These are phyloP conservation scores for Acromyrmex charruanus DNA, from an alignment of 1,140 invertebrate genomes.

Conservation along the genomic window DNA sequence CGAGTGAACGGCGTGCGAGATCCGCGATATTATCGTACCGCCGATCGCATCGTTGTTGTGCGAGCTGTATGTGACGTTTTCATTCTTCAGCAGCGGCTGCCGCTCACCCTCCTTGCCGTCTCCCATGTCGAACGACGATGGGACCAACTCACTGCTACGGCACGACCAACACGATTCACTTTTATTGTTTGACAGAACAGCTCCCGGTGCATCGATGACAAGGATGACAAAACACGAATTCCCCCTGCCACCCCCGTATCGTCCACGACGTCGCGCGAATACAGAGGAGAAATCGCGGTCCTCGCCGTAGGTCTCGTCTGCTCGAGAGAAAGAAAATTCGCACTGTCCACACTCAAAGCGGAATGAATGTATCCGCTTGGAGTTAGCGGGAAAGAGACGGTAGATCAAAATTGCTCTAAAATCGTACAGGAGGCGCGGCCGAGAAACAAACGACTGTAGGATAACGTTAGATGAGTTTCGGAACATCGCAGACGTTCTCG, in stretches of 20 bases:
- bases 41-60: conserved; percentile 72
- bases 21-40: conserved; percentile 61
- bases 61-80: conserved; percentile 79
- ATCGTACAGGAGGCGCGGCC: no score
- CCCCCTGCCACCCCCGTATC: conserved; percentile 39
- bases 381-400: neutral
- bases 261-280: conserved; percentile 7
- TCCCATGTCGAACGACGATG: conserved; percentile 79
- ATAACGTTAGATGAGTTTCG: conserved; percentile 45
- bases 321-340: neutral
- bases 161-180: conserved; percentile 44
- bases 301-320: no score
- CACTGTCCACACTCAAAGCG: neutral
- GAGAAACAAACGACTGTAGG: neutral
- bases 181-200: conserved; percentile 73
- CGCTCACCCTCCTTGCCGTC: conserved; percentile 86
- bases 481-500: conserved; percentile 14
- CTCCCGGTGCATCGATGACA: conserved; percentile 73
- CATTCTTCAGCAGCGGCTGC: conserved; percentile 84
- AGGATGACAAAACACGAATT: conserved; percentile 76
- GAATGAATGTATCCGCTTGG: neutral
- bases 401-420: no score
- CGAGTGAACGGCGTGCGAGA: neutral
- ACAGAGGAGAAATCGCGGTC: conserved; percentile 45
- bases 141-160: conserved; percentile 40